A percentile compares a stretch with the other conserved stretches of the same genome.
These are phyloP conservation scores for Rynchops niger DNA, from an alignment of 2,113 vertebrate genomes.

Conservation along the genomic window DNA sequence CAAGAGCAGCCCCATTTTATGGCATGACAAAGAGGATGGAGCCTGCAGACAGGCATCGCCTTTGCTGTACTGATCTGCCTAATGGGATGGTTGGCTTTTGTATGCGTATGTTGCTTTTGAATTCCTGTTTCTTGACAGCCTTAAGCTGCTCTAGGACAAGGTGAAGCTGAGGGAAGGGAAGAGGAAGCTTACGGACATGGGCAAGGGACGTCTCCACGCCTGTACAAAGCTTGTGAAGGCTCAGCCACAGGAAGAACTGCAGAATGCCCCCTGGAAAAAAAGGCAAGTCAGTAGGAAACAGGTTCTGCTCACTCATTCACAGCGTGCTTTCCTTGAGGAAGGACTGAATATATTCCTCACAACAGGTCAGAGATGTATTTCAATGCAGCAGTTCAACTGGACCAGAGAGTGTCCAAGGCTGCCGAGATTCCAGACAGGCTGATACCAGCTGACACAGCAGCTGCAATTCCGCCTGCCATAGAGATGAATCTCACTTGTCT, in stretches of 20 bases:
- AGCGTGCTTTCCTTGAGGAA: neutral
- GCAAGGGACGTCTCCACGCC: neutral
- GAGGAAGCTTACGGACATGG: neutral
- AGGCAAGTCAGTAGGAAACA: neutral
- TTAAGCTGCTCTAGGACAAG: neutral
- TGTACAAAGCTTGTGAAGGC: neutral
- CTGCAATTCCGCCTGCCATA: neutral
- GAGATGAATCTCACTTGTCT: neutral
- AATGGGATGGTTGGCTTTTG: neutral
- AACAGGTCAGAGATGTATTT: neutral
- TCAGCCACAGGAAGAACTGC: neutral
- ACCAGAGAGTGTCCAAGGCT: neutral
- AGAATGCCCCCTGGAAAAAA: neutral
- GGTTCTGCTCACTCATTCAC: neutral
- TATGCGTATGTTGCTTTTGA: neutral
- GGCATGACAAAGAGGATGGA: neutral
- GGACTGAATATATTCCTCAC: neutral
- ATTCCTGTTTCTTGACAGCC: neutral
- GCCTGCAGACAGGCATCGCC: neutral
- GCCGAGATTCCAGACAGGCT: neutral
- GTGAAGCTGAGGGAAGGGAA: neutral
- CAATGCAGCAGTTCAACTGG: neutral
- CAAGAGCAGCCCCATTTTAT: neutral
- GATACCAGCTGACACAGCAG: neutral
- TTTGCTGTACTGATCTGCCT: neutral